Evolutionary conservation across 1,140 invertebrate species (phyloP), one percentile per base, ranked within the genome.

Genomic region (Drosophila nigromelanica): DNA sequence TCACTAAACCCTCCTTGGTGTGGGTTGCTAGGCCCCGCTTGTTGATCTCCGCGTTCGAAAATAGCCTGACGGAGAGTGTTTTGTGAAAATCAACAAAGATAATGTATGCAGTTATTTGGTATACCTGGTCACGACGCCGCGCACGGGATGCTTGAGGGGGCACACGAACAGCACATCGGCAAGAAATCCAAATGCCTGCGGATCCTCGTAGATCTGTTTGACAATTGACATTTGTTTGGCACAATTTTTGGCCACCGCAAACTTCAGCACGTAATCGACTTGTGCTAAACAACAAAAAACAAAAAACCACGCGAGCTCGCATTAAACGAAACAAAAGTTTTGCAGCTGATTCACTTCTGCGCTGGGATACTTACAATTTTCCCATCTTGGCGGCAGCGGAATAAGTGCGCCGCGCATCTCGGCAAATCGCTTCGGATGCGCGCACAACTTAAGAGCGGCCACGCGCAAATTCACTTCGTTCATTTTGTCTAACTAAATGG

Each of bases 381-480:
- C 4, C 78, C 79, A 87, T 0, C 51, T 51, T 5, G 0, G 1
- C 8, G 82, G 76, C 35, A 87, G 8, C 5, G 37, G 39, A 0
- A 78, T 61, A 0, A 50, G 21, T 5, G 75, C 43, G 0, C 64
- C 72, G n/a, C 76, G 63, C 15, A 87, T 63, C 27, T 82, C 63
- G 0, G 67, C 51, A 8, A 73, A 66, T 0, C 72, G 62, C 35
- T 86, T 87, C 18, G 75, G 67, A 42, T 76, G 78, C 3, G 70
- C 51, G 45, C 67, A 72, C 8, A 87, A 43, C 51, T 87, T 87
- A 1, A 87, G 8, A 24, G 78, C 82, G 4, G 71, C 48, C 35
- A 82, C 71, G 24, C 81, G 82, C 55, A 82, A n/a, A 18, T 47
- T 73, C 39, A 86, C n/a, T 6, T 86, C 82, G 27, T 86, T 78